Base-by-base conservation (phyloP, 2,113 vertebrate species). In the Dunckerocampus dactyliophorus region DNA sequence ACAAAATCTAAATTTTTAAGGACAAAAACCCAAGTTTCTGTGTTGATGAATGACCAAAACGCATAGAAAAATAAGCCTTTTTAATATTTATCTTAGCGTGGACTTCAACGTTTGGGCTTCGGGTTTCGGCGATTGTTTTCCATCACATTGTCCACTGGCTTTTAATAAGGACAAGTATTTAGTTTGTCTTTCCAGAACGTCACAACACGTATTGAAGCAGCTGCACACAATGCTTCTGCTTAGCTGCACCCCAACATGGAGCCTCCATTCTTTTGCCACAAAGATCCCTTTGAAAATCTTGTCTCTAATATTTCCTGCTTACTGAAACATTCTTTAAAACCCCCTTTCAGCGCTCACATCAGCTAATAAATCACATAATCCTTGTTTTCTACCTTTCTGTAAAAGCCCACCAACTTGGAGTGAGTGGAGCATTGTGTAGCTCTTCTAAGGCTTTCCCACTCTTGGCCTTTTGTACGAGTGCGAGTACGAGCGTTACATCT, bases 361-460 rank as follows among this genome's bases (percentile, higher is more conserved):
- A 67, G 72, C 74, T 70, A 84, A 83, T 89, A 87, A 83, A 85
- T 88, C 84, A 83, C 76, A 82, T 85, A 82, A 82, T 84, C 81
- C 85, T 70, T 22, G 53, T 79, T 76, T 64, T 62, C 79, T 79
- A 72, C 74, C 77, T 81, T 80, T 72, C 66, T 70, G 60, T 77
- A 67, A 56, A 61, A 65, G 57, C 64, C 51, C 7, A 14, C 59
- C 62, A 37, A 21, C 64, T 72, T 54, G 9, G 37, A 80, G 71
- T 79, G 76, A 83, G 80, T 71, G 72, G 56, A 55, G 65, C 82
- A 83, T 87, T 89, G 82, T 86, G 64, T 63, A 67, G 66, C 61
- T 82, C 63, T 76, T 77, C 63, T 63, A 28, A 71, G 67, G 69
- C 59, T 67, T 75, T 59, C 5, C 59, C 61, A 51, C 66, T 57